These are phyloP conservation scores for Chaetura pelagica DNA, from an alignment of 2,113 vertebrate genomes.

Conservation along the genomic window DNA sequence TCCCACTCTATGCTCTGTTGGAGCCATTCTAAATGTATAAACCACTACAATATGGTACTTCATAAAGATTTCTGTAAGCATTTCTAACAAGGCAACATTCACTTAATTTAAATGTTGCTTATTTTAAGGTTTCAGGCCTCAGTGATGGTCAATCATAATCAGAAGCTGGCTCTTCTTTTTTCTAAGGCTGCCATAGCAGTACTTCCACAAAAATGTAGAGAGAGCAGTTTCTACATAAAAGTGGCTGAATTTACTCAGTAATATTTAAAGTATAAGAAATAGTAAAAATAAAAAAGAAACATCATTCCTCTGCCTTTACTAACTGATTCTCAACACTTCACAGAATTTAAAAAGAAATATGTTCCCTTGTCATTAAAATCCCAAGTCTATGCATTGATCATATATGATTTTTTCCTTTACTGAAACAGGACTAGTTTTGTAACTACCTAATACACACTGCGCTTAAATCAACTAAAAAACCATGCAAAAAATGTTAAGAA, in stretches of 20 bases:
- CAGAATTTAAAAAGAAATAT: background rate
- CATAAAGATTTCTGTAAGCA: background rate
- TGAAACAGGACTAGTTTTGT: background rate
- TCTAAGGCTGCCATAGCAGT: background rate
- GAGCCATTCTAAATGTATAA: background rate
- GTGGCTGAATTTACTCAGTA: background rate
- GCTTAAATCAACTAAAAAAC: background rate
- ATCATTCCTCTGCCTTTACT: background rate
- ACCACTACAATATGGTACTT: background rate
- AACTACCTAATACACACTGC: background rate
- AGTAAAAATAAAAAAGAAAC: background rate
- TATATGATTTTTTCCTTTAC: background rate
- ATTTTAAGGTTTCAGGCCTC: background rate
- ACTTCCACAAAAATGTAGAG: background rate
- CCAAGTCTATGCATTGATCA: background rate
- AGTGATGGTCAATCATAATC: background rate
- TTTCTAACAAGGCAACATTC: background rate
- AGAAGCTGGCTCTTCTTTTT: background rate
- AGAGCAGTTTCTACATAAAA: background rate
- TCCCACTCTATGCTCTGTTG: background rate
- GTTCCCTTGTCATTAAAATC: background rate
- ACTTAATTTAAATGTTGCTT: background rate
- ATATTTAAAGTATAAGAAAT: background rate
- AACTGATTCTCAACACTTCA: background rate
- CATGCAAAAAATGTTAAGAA: background rate